Evolutionary conservation across 35 echinoderm and acorn worm genomes (phyloP).

Genomic region (Apostichopus californicus): DNA sequence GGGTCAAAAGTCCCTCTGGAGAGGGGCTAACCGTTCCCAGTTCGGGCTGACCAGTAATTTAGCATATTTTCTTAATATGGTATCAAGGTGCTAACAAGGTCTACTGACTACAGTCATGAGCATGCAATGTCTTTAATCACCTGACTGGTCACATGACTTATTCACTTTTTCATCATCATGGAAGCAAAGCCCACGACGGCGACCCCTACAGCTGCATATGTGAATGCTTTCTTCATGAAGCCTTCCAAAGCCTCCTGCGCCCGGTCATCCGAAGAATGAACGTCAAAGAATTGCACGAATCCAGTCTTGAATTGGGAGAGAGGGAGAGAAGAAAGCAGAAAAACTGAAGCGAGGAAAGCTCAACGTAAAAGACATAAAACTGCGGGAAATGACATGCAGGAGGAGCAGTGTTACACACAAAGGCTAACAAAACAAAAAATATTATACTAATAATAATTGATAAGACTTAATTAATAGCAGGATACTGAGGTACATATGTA

Average conservation of each 20-base stretch:
- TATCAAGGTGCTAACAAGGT: neutral
- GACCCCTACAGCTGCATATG: constrained; percentile 50
- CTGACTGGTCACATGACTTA: constrained; percentile 17
- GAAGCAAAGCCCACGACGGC: constrained; percentile 43
- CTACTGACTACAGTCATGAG: constrained; percentile 4
- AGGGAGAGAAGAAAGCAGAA: neutral
- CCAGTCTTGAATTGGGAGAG: constrained; percentile 25
- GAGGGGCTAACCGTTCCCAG: neutral
- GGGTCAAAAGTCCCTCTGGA: neutral
- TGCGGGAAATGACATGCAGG: neutral
- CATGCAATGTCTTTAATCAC: constrained; percentile 37
- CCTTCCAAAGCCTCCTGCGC: constrained; percentile 42
- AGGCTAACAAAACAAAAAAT: no score
- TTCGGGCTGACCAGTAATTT: neutral
- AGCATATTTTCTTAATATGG: neutral
- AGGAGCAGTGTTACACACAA: no score
- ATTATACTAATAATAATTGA: neutral
- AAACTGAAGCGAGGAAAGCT: neutral
- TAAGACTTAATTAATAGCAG: no score
- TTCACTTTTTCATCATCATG: constrained; percentile 57
- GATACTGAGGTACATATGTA: no score
- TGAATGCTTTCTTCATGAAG: constrained; percentile 54
- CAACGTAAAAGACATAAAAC: neutral
- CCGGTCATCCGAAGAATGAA: constrained; percentile 17
- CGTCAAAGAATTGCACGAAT: constrained; percentile 45